Evolutionary conservation across 1,140 invertebrate species (phyloP), one percentile per base, ranked within the genome.

Genomic region (Lordiphosa collinella): DNA sequence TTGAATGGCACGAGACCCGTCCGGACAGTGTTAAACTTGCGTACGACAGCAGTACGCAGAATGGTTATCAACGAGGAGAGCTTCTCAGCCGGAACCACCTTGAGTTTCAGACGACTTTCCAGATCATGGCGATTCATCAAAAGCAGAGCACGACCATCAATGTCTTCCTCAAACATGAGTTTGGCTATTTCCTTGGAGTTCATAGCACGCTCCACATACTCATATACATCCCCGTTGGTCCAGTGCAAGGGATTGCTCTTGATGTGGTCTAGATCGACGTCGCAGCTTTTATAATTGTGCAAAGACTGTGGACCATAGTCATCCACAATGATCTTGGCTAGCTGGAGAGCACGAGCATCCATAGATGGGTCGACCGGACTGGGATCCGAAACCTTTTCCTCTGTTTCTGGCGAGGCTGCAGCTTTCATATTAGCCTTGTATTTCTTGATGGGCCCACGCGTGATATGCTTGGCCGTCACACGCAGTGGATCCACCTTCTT

Each of bases 11-110:
- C 43, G 0, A 72, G 37, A 3, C 59, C 68, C 0, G 31, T 61
- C 25, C 43, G 36, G 4, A 9, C 56, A 3, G 75, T 71, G 2
- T 70, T 47, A 47, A 88, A 88, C 18, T 88, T 88, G 22, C 63
- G 67, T 4, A 66, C 68, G 46, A 91, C 90, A 74, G 92, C 89
- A 71, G 93, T 89, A 62, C 94, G 85, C 58, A 95, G 89, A 61
- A 94, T 91, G 31, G 95, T 90, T 73, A 97, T 95, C 68, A 92
- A 92, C 82, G 95, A 95, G 78, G 93, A 95, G 10, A 96, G 91
- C 89, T 96, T 97, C 46, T 97, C 92, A 12, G 96, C 95, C 13
- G 95, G 95, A 9, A 96, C 96, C 25, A 97, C 90, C 86, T 95
- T 95, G 37, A 97, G 90, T 47, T 93, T 92, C 55, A 97, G 90